phyloP scores from a whole-genome alignment of 2,888 invertebrate species.

The Limnephilus rhombicus region DNA sequence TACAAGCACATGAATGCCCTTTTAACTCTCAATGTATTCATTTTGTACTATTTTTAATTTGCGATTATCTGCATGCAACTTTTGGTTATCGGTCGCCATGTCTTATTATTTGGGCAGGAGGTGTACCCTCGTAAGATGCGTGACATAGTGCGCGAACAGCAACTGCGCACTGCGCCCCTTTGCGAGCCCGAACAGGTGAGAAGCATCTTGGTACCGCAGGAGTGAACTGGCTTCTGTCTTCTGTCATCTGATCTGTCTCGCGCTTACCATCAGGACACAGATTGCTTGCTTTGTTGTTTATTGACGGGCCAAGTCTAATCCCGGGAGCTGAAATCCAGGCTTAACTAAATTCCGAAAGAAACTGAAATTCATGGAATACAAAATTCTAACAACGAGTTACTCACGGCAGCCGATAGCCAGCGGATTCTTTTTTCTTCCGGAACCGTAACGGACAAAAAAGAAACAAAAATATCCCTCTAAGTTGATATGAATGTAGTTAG shows the following conservation, averaged over 20 bases:
- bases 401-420: background rate
- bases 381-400: background rate
- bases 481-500: background rate
- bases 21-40: conserved; percentile 37
- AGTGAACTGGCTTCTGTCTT: conserved; percentile 16
- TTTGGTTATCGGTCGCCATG: conserved; percentile 78
- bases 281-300: background rate
- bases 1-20: conserved; percentile 54
- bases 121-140: conserved; percentile 90
- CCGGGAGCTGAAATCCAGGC: background rate
- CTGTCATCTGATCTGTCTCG: background rate
- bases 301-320: background rate
- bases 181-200: conserved; percentile 78
- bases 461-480: background rate
- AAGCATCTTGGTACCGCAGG: conserved; percentile 66
- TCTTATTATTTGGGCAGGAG: conserved; percentile 82
- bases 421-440: background rate
- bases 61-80: conserved; percentile 73
- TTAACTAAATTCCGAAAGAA: background rate
- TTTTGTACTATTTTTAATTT: conserved; percentile 58
- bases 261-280: background rate
- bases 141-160: conserved; percentile 85
- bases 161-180: conserved; percentile 80
- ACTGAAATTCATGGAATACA: background rate
- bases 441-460: background rate